phyloP scores from a whole-genome alignment of 2,888 invertebrate genomes.

The Crocallis elinguaria region DNA sequence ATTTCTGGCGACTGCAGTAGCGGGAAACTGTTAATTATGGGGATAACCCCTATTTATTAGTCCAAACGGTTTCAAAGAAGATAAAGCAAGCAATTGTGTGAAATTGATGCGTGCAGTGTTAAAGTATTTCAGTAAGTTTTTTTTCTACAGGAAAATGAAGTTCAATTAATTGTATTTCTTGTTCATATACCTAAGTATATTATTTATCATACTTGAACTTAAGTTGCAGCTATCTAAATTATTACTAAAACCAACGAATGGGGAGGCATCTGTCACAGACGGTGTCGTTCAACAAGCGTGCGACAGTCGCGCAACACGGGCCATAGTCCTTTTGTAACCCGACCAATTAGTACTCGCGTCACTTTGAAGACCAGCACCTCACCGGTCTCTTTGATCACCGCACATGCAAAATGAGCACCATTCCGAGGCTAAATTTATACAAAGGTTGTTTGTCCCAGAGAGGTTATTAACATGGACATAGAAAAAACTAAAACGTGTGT shows the following conservation, averaged over 20 bases:
- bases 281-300: constrained; percentile 41
- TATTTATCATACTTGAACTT: background rate
- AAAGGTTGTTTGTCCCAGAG: constrained; percentile 51
- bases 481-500: constrained; percentile 42
- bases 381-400: constrained; percentile 70
- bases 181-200: too few relatives aligned
- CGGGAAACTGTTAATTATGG: constrained; percentile 39
- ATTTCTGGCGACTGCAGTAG: constrained; percentile 41
- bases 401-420: constrained; percentile 66
- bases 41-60: constrained; percentile 43
- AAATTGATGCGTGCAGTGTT: background rate
- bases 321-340: constrained; percentile 63
- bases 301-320: constrained; percentile 48
- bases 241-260: constrained; percentile 4
- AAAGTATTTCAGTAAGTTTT: background rate
- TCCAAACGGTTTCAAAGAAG: constrained; percentile 14
- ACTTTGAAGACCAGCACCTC: constrained; percentile 60
- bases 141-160: background rate
- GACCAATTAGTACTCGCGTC: constrained; percentile 75
- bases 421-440: constrained; percentile 67
- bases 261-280: constrained; percentile 39
- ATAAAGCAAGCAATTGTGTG: constrained; percentile 1
- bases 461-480: constrained; percentile 68
- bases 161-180: too few relatives aligned
- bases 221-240: background rate